phyloP scores from a whole-genome alignment of 2,797 vertebrate genomes.

The Siniperca scherzeri region DNA sequence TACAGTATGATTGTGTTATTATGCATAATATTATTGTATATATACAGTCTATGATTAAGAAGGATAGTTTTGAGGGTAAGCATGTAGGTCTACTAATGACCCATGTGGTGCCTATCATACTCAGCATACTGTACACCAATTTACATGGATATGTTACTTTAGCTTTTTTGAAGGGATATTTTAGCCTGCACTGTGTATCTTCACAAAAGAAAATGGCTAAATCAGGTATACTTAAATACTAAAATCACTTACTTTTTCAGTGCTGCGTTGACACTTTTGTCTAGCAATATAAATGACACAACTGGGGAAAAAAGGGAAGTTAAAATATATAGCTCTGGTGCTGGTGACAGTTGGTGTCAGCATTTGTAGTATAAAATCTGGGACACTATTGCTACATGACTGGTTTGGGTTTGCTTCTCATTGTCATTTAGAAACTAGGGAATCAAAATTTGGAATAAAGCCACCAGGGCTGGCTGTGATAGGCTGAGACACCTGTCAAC shows the following conservation, averaged over 20 bases:
- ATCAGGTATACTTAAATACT: neutral
- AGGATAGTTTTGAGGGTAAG: neutral
- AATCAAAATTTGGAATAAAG: neutral
- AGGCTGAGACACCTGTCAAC: neutral
- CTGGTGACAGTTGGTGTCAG: neutral
- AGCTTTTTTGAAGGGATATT: neutral
- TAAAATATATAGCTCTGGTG: neutral
- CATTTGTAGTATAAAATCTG: neutral
- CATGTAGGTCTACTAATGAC: neutral
- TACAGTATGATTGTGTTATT: neutral
- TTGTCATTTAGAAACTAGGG: neutral
- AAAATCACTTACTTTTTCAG: neutral
- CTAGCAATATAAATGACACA: neutral
- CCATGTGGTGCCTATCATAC: neutral
- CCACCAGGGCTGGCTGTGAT: neutral
- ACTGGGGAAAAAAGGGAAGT: neutral
- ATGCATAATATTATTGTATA: neutral
- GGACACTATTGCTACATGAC: neutral
- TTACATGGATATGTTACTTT: neutral
- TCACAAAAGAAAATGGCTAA: neutral
- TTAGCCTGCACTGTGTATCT: neutral
- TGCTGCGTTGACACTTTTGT: neutral
- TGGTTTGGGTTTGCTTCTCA: neutral
- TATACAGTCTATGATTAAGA: neutral
- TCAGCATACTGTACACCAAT: neutral